A percentile compares a stretch with the other conserved stretches of the same genome.
Conservation (phyloP, 2,888 invertebrate genomes). For the Noctuana brunneofusca region DNA sequence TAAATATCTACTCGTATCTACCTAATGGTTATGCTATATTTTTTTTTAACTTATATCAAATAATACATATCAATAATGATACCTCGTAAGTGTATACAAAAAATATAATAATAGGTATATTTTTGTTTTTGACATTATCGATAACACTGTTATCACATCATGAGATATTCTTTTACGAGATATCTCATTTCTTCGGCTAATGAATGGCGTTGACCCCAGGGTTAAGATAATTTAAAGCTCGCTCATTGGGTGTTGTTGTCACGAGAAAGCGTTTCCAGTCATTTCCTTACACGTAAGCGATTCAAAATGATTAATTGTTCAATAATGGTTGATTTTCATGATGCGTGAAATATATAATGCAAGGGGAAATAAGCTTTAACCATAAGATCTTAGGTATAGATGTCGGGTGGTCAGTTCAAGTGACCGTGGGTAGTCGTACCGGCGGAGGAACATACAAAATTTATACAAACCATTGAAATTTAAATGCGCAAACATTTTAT, state of each 20-base stretch:
- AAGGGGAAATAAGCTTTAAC: conserved; percentile 16
- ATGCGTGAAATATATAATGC: not conserved
- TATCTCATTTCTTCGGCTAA: not conserved
- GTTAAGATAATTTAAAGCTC: conserved; percentile 21
- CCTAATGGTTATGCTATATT: too few species aligned
- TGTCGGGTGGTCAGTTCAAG: conserved; percentile 5
- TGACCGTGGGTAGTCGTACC: conserved; percentile 10
- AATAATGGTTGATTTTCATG: conserved; percentile 22
- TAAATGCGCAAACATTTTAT: conserved; percentile 27
- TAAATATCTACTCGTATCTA: too few species aligned
- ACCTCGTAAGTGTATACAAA: too few species aligned
- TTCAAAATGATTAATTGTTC: conserved; percentile 23
- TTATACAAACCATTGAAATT: conserved; percentile 22
- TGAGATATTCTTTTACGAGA: not conserved
- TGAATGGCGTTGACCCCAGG: conserved; percentile 2
- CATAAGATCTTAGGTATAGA: conserved; percentile 7
- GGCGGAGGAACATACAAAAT: conserved; percentile 7
- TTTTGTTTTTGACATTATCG: not conserved
- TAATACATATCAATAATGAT: too few species aligned
- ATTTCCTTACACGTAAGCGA: conserved; percentile 26
- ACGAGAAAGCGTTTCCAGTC: conserved; percentile 22
- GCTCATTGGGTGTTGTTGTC: conserved; percentile 10
- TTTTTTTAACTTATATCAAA: too few species aligned
- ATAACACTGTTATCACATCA: not conserved
- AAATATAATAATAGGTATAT: too few species aligned